Percentiles rank a stretch among this genome's conserved stretches.
Evolutionary conservation across 2,888 invertebrate genomes (phyloP).

Genomic region (Cerastoderma edule): DNA sequence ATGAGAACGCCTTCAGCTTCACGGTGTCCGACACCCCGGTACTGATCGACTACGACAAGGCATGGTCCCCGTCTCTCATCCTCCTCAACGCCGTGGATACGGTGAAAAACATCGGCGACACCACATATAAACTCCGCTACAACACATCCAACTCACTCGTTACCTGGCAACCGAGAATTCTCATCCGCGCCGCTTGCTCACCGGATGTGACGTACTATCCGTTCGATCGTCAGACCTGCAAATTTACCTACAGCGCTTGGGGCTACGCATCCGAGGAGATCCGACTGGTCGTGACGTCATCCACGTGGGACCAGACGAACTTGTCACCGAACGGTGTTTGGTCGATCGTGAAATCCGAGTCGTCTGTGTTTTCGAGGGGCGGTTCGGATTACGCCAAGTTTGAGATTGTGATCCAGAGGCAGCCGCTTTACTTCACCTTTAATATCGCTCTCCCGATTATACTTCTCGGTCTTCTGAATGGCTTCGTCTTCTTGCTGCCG

Average conservation of each 20-base stretch:
- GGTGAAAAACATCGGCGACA: constrained; percentile 52
- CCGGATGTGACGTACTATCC: constrained; percentile 61
- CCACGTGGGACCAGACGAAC: constrained; percentile 42
- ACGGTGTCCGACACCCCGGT: constrained; percentile 2
- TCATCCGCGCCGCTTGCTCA: constrained; percentile 48
- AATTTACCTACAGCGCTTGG: constrained; percentile 55
- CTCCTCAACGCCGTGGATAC: constrained; percentile 57
- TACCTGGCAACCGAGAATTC: constrained; percentile 49
- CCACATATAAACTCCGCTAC: constrained; percentile 50
- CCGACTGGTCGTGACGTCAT: constrained; percentile 22
- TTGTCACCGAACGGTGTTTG: constrained; percentile 46
- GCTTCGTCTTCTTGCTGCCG: constrained; percentile 57
- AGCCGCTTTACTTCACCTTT: constrained; percentile 56
- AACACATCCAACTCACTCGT: constrained; percentile 11
- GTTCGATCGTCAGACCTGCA: constrained; percentile 53
- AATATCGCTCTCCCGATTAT: constrained; percentile 54
- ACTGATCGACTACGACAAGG: constrained; percentile 47
- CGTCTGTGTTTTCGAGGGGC: constrained; percentile 15
- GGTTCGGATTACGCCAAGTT: constrained; percentile 40
- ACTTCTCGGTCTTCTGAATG: constrained; percentile 54
- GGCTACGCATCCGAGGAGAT: constrained; percentile 48
- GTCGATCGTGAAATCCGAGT: constrained; percentile 37
- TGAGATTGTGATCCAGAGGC: constrained; percentile 41
- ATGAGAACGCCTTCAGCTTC: constrained; percentile 17
- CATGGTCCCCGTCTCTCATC: constrained; percentile 52